Conservation (phyloP, 2,797 vertebrate genomes). For the Mus caroli region DNA sequence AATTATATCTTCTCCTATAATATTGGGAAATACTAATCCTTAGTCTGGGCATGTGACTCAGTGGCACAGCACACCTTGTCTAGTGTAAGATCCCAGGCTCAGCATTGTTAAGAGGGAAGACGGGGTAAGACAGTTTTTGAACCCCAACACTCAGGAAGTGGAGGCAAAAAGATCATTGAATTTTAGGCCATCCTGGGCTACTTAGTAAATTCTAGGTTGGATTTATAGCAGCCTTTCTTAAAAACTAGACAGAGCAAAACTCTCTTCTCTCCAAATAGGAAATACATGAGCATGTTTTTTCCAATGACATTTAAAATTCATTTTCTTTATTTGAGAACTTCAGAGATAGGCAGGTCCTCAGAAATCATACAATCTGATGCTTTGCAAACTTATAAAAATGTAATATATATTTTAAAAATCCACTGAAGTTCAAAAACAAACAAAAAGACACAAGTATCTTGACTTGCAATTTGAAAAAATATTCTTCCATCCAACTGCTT, state of each 20-base stretch:
- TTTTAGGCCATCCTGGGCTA: neutral
- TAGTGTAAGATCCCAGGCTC: neutral
- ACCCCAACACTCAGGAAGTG: neutral
- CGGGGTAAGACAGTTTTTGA: neutral
- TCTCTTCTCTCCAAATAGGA: neutral
- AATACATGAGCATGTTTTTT: constrained; percentile 28
- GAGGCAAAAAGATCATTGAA: neutral
- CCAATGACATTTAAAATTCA: neutral
- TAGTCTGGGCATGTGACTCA: neutral
- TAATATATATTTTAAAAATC: neutral
- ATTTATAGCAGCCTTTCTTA: neutral
- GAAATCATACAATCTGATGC: neutral
- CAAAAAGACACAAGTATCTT: neutral
- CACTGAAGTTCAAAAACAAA: neutral
- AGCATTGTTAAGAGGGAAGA: neutral
- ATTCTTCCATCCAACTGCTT: neutral
- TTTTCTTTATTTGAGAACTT: constrained; percentile 53
- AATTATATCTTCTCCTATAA: neutral
- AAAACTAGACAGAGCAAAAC: neutral
- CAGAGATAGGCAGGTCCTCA: neutral
- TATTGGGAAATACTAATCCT: neutral
- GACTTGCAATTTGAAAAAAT: constrained; percentile 14
- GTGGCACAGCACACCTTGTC: no score
- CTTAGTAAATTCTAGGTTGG: neutral
- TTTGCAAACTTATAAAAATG: constrained; percentile 24